Evolutionary conservation across 2,797 vertebrate species (phyloP), one percentile per base, ranked within the genome.

Genomic region (Distichodus sexfasciatus): DNA sequence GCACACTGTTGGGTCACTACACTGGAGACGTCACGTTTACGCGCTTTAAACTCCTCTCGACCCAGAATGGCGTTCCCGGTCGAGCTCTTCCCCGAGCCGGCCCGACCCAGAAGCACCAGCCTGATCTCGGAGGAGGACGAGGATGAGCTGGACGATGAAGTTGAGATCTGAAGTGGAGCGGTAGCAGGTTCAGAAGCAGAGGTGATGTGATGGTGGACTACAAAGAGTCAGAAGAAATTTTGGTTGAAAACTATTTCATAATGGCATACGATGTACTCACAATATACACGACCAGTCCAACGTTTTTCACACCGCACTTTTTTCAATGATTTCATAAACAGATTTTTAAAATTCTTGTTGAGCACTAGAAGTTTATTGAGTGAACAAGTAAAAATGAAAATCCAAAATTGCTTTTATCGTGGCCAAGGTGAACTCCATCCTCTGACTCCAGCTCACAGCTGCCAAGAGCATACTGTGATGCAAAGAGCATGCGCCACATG

Each of bases 21-120:
- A 0, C 26, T 69, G 41, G 84, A 48, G 58, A 78, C 81, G 14
- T 79, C 79, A 0, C 72, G 55, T 24, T 8, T n/a, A 11, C 2
- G 1, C 0, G 86, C 79, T 48, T 71, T 53, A 74, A 92, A 91
- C 57, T 17, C 83, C 24, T 85, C 71, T 4, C 26, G 50, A 1
- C 87, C 88, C 41, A 92, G 79, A 33, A 92, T 87, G 19, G 2
- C 1, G 47, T 92, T 92, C 17, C 89, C 90, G 4, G 77, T 85
- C 6, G 72, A 8, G 26, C 90, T 92, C 74, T 93, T 93, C 33
- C 91, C 91, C 0, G 87, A 62, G 55, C 87, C 86, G 1, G 86
- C 82, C 19, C 83, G 80, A 6, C 91, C 91, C 0, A 92, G 71
- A 55, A 93, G 55, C n/a, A 91, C 81, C 74, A 93, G 74, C 3